Conservation (phyloP, 1,140 invertebrate genomes). For the Helicorthomorpha holstii region DNA sequence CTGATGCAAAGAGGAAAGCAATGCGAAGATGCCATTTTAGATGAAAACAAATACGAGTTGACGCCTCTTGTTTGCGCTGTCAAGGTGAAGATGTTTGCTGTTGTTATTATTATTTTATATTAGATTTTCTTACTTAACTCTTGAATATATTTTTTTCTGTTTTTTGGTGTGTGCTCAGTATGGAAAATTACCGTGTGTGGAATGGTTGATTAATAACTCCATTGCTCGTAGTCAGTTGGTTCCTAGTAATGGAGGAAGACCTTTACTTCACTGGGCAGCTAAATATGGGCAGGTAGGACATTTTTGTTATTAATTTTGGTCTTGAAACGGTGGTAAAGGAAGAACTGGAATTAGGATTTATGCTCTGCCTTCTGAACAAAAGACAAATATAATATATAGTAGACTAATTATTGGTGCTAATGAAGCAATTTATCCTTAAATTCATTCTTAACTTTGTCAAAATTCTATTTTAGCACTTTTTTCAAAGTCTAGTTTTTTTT, state of each 20-base stretch:
- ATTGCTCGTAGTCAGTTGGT: constrained; percentile 15
- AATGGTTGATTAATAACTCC: constrained; percentile 25
- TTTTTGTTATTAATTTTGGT: too few relatives aligned
- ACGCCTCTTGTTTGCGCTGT: constrained; percentile 25
- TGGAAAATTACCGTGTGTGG: constrained; percentile 21
- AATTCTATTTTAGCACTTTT: too few relatives aligned
- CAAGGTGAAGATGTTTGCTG: constrained; percentile 18
- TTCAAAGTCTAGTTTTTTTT: too few relatives aligned
- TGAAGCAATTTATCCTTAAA: too few relatives aligned
- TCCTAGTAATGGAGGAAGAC: constrained; percentile 19
- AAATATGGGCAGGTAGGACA: constrained; percentile 21
- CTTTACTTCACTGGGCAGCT: constrained; percentile 25
- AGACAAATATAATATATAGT: too few relatives aligned
- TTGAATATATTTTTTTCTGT: constrained; percentile 1
- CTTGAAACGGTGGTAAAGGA: too few relatives aligned
- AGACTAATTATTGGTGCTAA: too few relatives aligned
- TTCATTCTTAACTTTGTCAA: too few relatives aligned
- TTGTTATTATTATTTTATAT: neutral
- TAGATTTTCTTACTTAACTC: neutral
- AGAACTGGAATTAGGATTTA: too few relatives aligned
- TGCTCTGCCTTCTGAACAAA: too few relatives aligned
- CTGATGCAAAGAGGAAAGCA: constrained; percentile 16
- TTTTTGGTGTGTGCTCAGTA: constrained; percentile 14
- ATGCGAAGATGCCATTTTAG: constrained; percentile 22
- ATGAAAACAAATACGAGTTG: constrained; percentile 26